Evolutionary conservation across 92 coral and sea anemone species (phyloP).

Genomic region (Bergia puertoricense): DNA sequence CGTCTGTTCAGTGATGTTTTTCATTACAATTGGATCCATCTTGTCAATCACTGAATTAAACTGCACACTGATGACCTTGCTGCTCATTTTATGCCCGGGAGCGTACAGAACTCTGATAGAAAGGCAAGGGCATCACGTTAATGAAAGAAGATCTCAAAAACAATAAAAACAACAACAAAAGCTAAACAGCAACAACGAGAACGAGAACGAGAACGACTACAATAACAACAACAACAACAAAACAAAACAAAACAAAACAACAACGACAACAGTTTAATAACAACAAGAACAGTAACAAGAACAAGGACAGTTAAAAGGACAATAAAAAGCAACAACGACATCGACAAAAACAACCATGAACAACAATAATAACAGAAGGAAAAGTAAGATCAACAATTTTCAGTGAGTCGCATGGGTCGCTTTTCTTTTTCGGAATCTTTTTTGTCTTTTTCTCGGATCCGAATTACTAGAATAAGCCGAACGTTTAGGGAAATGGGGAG

Average conservation of each 20-base stretch:
- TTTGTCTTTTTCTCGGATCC: no score
- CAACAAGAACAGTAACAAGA: no score
- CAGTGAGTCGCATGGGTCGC: no score
- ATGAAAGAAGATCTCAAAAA: background rate
- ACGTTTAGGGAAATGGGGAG: no score
- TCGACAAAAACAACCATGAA: no score
- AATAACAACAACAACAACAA: background rate
- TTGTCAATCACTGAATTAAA: constrained; percentile 54
- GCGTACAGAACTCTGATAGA: constrained; percentile 59
- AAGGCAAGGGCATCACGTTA: background rate
- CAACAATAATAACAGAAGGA: no score
- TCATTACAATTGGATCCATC: constrained; percentile 53
- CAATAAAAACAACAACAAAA: background rate
- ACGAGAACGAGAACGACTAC: background rate
- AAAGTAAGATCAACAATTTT: no score
- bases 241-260: background rate
- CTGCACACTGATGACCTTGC: constrained; percentile 52
- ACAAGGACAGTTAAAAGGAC: no score
- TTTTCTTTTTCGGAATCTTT: no score
- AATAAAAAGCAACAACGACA: no score
- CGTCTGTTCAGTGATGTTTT: constrained; percentile 43
- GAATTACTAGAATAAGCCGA: no score
- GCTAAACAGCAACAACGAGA: background rate
- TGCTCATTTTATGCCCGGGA: constrained; percentile 53
- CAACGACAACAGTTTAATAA: background rate